Evolutionary conservation across 2,888 invertebrate species (phyloP), one percentile per base, ranked within the genome.

Genomic region (Scaptomyza tumidula): DNA sequence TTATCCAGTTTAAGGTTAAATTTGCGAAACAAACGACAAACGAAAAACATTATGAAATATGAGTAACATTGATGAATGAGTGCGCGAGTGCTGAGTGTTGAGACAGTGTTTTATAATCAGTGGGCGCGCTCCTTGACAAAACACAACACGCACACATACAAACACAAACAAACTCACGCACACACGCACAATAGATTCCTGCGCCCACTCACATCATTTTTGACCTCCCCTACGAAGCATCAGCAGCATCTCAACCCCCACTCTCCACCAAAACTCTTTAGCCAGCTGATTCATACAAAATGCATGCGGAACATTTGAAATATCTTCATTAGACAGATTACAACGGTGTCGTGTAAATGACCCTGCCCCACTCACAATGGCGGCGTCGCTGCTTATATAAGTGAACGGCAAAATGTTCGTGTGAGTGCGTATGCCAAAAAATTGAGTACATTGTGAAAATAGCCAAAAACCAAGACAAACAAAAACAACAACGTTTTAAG

Each of bases 81-180:
- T 70, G 59, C 63, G 71, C 62, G 60, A 71, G 75, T 75, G 67
- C 35, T 69, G 53, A 55, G 58, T 68, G 69, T 33, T 68, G 53
- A 59, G 44, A 76, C 77, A 67, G 71, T 87, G 88, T 89, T 89
- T 89, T 89, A 72, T 89, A 86, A 86, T 80, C 69, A 72, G 55
- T 60, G 62, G 46, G 39, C 65, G 72, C 72, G 72, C 71, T 59
- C 59, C 52, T 63, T 48, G 10, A 24, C 11, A 59, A 49, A 71
- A 60, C 64, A 68, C 41, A 53, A 62, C 37, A 53, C 64, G 53
- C 46, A 53, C 46, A 63, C 43, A 52, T 10, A 45, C 33, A 43
- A 43, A n/a, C n/a, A 39, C 33, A 37, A 6, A 45, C 43, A 56
- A 48, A 61, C 13, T 24, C 6, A 37, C 11, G 24, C 43, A 65